A percentile compares a stretch with the other conserved stretches of the same genome.
Evolutionary conservation across 2,797 vertebrate genomes (phyloP).

Genomic region (Centropyge bicolor): DNA sequence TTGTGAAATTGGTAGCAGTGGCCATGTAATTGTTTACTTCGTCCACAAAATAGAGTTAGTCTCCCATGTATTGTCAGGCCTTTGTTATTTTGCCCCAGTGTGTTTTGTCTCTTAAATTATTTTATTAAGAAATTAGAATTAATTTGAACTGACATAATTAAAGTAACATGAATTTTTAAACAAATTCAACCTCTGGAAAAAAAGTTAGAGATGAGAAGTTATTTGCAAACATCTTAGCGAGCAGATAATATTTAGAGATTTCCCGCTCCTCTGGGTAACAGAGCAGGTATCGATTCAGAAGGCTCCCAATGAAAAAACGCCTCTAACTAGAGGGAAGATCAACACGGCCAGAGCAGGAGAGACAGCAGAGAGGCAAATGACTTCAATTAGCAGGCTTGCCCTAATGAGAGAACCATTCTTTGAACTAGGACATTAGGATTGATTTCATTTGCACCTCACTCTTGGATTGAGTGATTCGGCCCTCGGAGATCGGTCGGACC

Average conservation of each 20-base stretch:
- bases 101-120: background rate
- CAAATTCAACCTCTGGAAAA: background rate
- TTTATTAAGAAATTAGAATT: background rate
- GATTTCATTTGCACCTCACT: constrained; percentile 74
- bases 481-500: constrained; percentile 59
- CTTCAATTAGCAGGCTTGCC: constrained; percentile 72
- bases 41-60: too few relatives aligned
- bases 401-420: constrained; percentile 71
- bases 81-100: background rate
- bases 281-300: constrained; percentile 56
- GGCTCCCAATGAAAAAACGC: constrained; percentile 39
- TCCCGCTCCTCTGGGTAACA: constrained; percentile 35
- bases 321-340: constrained; percentile 61
- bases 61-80: background rate
- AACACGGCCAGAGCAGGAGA: constrained; percentile 60
- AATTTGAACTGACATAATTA: background rate
- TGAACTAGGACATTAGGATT: constrained; percentile 70
- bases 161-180: background rate
- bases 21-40: background rate
- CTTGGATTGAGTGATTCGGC: constrained; percentile 57
- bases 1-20: background rate
- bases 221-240: constrained; percentile 55
- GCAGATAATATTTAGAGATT: constrained; percentile 47
- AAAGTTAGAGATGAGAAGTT: constrained; percentile 39
- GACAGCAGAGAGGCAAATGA: constrained; percentile 68